These are phyloP conservation scores for Nephrotoma appendiculata DNA, from an alignment of 2,888 invertebrate genomes.

Conservation along the genomic window DNA sequence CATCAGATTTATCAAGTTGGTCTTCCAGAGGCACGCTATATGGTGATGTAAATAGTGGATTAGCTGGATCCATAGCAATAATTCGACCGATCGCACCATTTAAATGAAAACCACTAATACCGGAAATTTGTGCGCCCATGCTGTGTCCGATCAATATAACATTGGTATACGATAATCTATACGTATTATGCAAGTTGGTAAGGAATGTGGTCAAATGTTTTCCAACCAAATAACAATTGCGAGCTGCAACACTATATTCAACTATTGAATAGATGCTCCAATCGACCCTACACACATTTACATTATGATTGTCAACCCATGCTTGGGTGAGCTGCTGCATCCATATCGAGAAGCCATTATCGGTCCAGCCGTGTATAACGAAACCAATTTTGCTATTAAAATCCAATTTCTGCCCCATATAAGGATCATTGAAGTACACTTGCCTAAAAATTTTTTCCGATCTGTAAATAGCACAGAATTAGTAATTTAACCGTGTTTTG, in stretches of 20 bases:
- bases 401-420: constrained; percentile 22
- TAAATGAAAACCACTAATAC: constrained; percentile 25
- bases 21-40: constrained; percentile 23
- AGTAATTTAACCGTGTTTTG: neutral
- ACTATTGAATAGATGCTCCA: constrained; percentile 26
- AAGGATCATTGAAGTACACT: constrained; percentile 22
- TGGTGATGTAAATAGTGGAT: constrained; percentile 28
- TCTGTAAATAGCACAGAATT: neutral
- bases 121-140: constrained; percentile 30
- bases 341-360: constrained; percentile 27
- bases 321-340: constrained; percentile 23
- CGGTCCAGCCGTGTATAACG: constrained; percentile 30
- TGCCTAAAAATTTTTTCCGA: constrained; percentile 21
- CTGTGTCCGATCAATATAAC: constrained; percentile 29
- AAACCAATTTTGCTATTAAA: constrained; percentile 21
- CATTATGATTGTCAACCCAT: constrained; percentile 24
- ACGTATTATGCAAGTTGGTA: constrained; percentile 22
- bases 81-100: constrained; percentile 26
- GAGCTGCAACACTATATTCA: constrained; percentile 23
- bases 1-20: constrained; percentile 25
- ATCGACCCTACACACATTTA: constrained; percentile 28
- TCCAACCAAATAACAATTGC: neutral
- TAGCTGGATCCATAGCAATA: constrained; percentile 31
- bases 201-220: constrained; percentile 23
- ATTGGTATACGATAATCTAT: constrained; percentile 21